These are phyloP conservation scores for Felis catus DNA, from an alignment of 2,113 vertebrate species.

Conservation along the genomic window F.catus_Fca126_mat1.0 CM031419.1:42117501-42118000, in stretches of 20 bases:
- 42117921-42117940: neutral
- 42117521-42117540: neutral
- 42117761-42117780: conserved; percentile 22
- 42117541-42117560: neutral
- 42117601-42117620: conserved; percentile 11
- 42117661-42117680: neutral
- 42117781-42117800: conserved; percentile 45
- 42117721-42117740: conserved; percentile 9
- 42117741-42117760: conserved; percentile 31
- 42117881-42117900: neutral
- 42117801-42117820: conserved; percentile 38
- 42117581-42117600: neutral
- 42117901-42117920: neutral
- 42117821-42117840: neutral
- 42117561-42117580: conserved; percentile 18
- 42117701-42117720: conserved; percentile 17
- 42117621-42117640: conserved; percentile 23
- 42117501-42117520: neutral
- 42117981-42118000: no score
- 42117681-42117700: conserved; percentile 32
- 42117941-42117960: neutral
- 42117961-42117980: no score
- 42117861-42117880: neutral
- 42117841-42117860: neutral
- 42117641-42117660: conserved; percentile 5